A percentile compares a stretch with the other conserved stretches of the same genome.
phyloP scores from a whole-genome alignment of 2,888 invertebrate species.

The Metallyticus violacea region DNA sequence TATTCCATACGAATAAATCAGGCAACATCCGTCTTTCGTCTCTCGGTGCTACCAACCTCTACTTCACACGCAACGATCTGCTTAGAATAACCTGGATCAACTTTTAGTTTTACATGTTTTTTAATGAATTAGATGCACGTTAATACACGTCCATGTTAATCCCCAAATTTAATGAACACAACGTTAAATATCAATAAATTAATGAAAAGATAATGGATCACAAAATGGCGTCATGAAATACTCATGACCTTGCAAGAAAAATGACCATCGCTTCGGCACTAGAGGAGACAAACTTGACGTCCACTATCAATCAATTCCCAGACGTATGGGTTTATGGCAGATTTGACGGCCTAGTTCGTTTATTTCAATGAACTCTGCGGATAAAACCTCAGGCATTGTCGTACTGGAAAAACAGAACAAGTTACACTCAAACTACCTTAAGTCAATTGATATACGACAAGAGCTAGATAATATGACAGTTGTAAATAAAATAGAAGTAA shows the following conservation, averaged over 20 bases:
- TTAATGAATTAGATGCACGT: too few relatives aligned
- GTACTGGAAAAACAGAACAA: not conserved
- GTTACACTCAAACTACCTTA: not conserved
- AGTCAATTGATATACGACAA: not conserved
- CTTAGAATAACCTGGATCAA: not conserved
- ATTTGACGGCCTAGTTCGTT: not conserved
- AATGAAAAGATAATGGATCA: not conserved
- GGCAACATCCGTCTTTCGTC: not conserved
- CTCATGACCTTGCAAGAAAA: slow-evolving; percentile 4
- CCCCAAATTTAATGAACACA: not conserved
- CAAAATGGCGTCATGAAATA: slow-evolving; percentile 11
- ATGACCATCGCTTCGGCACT: not conserved
- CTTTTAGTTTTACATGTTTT: too few relatives aligned
- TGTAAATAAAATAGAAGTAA: not conserved
- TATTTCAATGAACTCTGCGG: not conserved
- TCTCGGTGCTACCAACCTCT: not conserved
- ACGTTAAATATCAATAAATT: not conserved
- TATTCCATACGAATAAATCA: slow-evolving; percentile 15
- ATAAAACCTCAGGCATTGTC: not conserved
- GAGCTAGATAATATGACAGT: not conserved
- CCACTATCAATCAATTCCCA: not conserved
- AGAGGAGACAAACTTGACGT: not conserved
- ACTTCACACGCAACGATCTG: not conserved
- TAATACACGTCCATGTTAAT: not conserved
- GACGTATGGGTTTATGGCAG: not conserved